Base-by-base conservation (phyloP, 2,113 vertebrate genomes). In the Tyrannus savana region DNA sequence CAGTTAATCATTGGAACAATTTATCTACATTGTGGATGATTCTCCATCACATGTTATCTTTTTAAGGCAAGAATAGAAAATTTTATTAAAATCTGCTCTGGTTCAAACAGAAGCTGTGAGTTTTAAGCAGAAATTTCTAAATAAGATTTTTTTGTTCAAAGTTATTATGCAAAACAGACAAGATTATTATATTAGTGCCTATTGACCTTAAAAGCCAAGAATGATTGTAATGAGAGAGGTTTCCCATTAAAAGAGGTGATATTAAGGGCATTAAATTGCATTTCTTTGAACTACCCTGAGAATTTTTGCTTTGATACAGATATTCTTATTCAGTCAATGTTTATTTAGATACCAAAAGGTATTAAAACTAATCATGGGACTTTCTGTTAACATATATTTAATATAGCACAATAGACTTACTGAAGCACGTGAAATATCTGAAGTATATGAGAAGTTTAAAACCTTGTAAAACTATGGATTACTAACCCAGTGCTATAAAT, bases 21-120 rank as follows among this genome's bases (percentile, higher is more conserved):
- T 94, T 93, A 87, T 94, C 92, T 84, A 49, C 44, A 88, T 84
- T 95, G 85, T 84, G 68, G 80, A 95, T 49, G 73, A 94, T 93
- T 90, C 95, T 97, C 83, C 93, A 95, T 93, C 92, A 95, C 69
- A 76, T 89, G 91, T 87, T 93, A 92, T 95, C 90, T 93, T 95
- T 77, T 83, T 87, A 87, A 92, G 68, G 80, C 88, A 89, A 84
- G 90, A 94, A 85, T 46, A 93, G 85, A 92, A 86, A 75, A 86
- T 88, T 64, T 84, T 93, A 95, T 88, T 94, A 82, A 93, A 96
- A 88, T 67, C 64, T 78, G 44, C 49, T 90, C 49, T 89, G 28
- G n/a, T 84, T 96, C 76, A 95, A 88, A 14, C 73, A 94, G 73
- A 88, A 96, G 79, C 75, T 90, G 55, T 12, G n/a, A 88, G 64